Percentiles rank a stretch among this genome's conserved stretches.
Evolutionary conservation across 2,888 invertebrate species (phyloP).

Genomic region (Campaea margaritaria): DNA sequence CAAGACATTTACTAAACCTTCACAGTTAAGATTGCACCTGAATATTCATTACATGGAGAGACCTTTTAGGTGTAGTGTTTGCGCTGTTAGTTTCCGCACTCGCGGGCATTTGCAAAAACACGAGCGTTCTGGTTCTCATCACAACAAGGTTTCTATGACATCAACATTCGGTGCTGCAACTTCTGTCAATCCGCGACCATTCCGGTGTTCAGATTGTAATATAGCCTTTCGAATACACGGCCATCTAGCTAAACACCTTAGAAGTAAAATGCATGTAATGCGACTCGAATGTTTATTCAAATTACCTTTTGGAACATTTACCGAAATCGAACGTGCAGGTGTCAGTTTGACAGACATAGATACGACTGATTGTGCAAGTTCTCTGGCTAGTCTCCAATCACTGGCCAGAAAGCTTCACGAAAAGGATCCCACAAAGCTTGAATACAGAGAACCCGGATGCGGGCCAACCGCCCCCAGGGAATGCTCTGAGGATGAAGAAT

Average conservation of each 20-base stretch:
- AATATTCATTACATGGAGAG: conserved; percentile 98
- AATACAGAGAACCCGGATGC: conserved; percentile 84
- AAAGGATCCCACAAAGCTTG: conserved; percentile 92
- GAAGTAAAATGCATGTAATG: conserved; percentile 98
- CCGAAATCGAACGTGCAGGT: conserved; percentile 96
- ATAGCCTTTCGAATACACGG: conserved; percentile 98
- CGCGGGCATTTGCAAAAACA: conserved; percentile 97
- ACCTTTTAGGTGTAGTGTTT: conserved; percentile 95
- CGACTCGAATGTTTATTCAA: conserved; percentile 96
- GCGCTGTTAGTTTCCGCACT: conserved; percentile 95
- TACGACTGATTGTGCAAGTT: conserved; percentile 98
- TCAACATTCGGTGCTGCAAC: conserved; percentile 94
- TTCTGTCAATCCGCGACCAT: conserved; percentile 96
- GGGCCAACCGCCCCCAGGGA: conserved; percentile 73
- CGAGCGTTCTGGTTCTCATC: conserved; percentile 95
- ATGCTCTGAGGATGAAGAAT: conserved; percentile 85
- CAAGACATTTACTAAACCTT: conserved; percentile 96
- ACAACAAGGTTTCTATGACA: conserved; percentile 96
- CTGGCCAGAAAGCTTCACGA: conserved; percentile 92
- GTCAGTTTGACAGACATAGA: conserved; percentile 97
- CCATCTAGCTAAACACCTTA: conserved; percentile 97
- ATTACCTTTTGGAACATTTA: conserved; percentile 96
- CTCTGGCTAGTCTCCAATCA: conserved; percentile 93
- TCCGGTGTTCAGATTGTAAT: conserved; percentile 97
- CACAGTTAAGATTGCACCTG: conserved; percentile 95